phyloP scores from a whole-genome alignment of 2,113 vertebrate genomes.

The Chrysemys picta region DNA sequence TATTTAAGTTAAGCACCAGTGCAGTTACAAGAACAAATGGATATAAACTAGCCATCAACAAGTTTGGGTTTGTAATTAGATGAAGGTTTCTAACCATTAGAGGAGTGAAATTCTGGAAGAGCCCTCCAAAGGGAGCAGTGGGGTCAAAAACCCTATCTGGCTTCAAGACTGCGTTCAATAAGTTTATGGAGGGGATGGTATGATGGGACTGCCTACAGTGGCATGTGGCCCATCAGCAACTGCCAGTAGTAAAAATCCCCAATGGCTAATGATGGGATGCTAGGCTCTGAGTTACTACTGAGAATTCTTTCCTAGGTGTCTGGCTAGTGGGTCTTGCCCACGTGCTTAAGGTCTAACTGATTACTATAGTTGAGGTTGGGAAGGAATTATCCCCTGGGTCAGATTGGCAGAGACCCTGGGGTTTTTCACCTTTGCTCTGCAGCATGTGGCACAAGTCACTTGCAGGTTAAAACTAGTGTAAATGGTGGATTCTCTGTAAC shows the following conservation, averaged over 20 bases:
- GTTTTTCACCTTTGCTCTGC: not conserved
- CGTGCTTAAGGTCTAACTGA: not conserved
- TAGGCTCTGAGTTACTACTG: not conserved
- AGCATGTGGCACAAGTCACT: not conserved
- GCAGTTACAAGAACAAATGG: not conserved
- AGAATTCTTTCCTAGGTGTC: not conserved
- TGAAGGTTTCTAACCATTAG: not conserved
- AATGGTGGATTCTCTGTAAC: not conserved
- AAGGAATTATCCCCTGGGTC: not conserved
- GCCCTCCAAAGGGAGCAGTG: not conserved
- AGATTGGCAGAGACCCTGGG: not conserved
- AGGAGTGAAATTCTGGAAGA: too few species aligned
- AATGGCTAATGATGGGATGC: not conserved
- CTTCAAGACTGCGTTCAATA: not conserved
- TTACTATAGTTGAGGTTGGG: not conserved
- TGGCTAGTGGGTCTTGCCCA: not conserved
- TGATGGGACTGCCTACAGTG: not conserved
- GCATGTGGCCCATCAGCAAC: not conserved
- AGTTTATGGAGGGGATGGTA: not conserved
- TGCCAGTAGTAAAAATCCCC: not conserved
- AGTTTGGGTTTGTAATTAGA: not conserved
- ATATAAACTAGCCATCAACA: not conserved
- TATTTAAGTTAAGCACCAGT: not conserved
- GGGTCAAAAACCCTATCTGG: not conserved
- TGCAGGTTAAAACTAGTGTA: not conserved